Percentiles rank a stretch among this genome's conserved stretches.
phyloP scores from a whole-genome alignment of 1,140 invertebrate genomes.

The Melanaphis sacchari region DNA sequence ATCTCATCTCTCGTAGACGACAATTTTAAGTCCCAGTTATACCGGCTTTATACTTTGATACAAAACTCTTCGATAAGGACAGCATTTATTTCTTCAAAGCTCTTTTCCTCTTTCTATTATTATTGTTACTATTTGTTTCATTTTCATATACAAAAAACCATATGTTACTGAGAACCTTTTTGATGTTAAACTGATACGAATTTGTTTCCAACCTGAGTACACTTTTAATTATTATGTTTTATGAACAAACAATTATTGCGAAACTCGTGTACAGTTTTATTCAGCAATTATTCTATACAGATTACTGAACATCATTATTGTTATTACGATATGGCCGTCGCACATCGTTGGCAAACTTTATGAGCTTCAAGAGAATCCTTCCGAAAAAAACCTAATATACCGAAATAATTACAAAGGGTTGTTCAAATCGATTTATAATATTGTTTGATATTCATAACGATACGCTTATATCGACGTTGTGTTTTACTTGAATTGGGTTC shows the following conservation, averaged over 20 bases:
- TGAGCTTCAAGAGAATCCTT: not conserved
- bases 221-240: slow-evolving; percentile 17
- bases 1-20: not conserved
- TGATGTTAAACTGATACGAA: not conserved
- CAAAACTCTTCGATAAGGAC: slow-evolving; percentile 7
- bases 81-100: not conserved
- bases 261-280: not conserved
- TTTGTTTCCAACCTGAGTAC: not conserved
- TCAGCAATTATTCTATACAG: not conserved
- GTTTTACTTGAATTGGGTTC: not conserved
- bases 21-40: not conserved
- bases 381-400: not conserved
- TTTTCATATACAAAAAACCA: not conserved
- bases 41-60: not conserved
- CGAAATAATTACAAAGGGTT: not conserved
- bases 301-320: not conserved
- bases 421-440: not conserved
- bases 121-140: not conserved
- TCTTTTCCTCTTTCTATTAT: not conserved
- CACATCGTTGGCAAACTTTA: not conserved
- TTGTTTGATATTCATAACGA: slow-evolving; percentile 8
- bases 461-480: not conserved
- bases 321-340: not conserved
- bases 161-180: slow-evolving; percentile 9
- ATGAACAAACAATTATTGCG: not conserved